These are phyloP conservation scores for Thymallus thymallus DNA, from an alignment of 2,113 vertebrate genomes.

Conservation along the genomic window DNA sequence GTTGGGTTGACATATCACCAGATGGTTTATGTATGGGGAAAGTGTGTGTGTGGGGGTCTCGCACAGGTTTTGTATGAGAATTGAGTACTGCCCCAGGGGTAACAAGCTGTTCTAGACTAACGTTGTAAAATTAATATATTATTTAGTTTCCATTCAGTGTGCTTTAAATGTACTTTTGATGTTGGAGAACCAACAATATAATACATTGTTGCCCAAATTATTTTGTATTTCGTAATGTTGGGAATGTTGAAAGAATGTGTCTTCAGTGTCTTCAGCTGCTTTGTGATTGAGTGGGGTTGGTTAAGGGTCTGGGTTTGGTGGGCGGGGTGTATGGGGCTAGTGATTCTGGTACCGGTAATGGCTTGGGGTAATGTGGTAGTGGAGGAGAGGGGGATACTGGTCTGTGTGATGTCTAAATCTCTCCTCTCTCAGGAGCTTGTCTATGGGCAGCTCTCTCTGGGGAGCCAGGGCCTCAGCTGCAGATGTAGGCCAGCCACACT, in stretches of 20 bases:
- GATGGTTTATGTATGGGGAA: slow-evolving; percentile 43
- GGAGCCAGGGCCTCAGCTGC: slow-evolving; percentile 52
- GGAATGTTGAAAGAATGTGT: background rate
- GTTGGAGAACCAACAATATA: no score
- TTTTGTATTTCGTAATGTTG: background rate
- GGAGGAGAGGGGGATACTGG: background rate
- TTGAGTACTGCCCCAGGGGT: slow-evolving; percentile 24
- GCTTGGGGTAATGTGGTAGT: no score
- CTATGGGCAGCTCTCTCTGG: slow-evolving; percentile 28
- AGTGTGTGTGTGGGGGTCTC: slow-evolving; percentile 10
- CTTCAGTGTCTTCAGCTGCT: background rate
- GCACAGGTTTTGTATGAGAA: slow-evolving; percentile 10
- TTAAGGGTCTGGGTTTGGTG: background rate
- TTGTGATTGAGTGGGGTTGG: background rate
- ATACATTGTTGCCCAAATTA: background rate
- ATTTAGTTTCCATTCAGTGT: background rate
- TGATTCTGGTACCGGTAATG: no score
- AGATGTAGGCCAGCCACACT: slow-evolving; percentile 58
- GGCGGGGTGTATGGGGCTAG: background rate
- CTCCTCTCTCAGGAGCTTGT: slow-evolving; percentile 4
- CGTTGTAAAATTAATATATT: background rate
- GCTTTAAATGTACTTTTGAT: background rate
- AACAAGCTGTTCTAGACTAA: slow-evolving; percentile 39
- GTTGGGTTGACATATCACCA: slow-evolving; percentile 48
- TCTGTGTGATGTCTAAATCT: background rate